Evolutionary conservation across 1,140 invertebrate genomes (phyloP), one percentile per base, ranked within the genome.

Genomic region (Anoplophora glabripennis): DNA sequence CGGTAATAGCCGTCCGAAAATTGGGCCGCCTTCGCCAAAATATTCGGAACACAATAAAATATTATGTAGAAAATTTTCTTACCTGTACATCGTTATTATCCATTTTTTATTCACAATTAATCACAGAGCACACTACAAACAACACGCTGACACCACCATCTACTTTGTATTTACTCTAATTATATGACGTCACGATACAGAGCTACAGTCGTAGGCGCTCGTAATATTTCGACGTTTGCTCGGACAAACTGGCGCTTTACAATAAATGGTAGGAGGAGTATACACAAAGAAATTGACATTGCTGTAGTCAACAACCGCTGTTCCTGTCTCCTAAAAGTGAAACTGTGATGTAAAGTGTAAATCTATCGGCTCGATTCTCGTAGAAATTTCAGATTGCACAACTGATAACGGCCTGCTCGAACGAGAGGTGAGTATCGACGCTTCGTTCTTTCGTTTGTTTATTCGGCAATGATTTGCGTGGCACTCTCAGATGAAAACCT

Each of bases 91-190:
- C 74, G 64, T 69, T 71, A 67, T 75, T 77, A 76, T 77, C 76
- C 77, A 78, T 78, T 72, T 75, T 77, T 75, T 75, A 76, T 69
- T 70, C 70, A 57, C 70, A 76, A 70, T 74, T 73, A 77, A 81
- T 80, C 78, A 72, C 68, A 69, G 66, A 65, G 63, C 61, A 67
- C 66, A 67, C 64, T 59, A 70, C 51, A 65, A 72, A 79, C 75
- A 80, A 77, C 82, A 84, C 82, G 83, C 82, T 81, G 79, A 81
- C 81, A 74, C 81, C 82, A 83, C 81, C 80, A 79, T 84, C 82
- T 83, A 85, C 83, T 85, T 85, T 85, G 83, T 86, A 86, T 85
- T 86, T 85, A 85, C 83, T 85, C 82, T 85, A 85, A 86, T 86
- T 85, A 85, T 82, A 78, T 86, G 84, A 85, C 84, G 84, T 86